Percentiles rank a stretch among this genome's conserved stretches.
These are phyloP conservation scores for Stegostoma tigrinum DNA, from an alignment of 2,113 vertebrate genomes.

Conservation along the genomic window DNA sequence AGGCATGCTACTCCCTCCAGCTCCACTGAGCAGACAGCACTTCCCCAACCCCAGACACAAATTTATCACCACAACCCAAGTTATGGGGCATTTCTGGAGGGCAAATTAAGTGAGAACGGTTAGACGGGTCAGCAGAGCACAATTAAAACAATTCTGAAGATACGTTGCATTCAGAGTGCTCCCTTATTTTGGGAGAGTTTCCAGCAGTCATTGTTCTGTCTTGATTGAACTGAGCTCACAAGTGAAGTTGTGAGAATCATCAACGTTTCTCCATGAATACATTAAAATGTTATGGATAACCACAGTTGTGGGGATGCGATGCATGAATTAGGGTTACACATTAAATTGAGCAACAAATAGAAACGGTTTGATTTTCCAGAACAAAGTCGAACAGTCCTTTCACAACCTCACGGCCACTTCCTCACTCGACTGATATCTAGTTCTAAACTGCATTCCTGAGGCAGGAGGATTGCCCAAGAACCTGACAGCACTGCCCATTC, in stretches of 20 bases:
- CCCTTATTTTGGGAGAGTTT: neutral
- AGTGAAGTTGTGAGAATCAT: neutral
- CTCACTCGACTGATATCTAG: neutral
- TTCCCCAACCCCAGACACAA: no score
- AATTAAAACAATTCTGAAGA: neutral
- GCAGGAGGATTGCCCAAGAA: neutral
- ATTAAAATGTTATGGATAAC: no score
- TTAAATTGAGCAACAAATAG: no score
- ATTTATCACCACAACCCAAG: no score
- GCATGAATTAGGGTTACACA: no score
- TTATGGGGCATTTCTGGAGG: no score
- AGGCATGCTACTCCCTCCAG: neutral
- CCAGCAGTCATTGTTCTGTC: neutral
- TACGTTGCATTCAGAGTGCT: no score
- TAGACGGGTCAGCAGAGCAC: no score
- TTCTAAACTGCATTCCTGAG: neutral
- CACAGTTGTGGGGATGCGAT: no score
- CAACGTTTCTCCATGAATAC: no score
- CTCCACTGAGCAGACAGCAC: neutral
- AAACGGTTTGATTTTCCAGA: neutral
- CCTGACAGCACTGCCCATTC: neutral
- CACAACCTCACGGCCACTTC: neutral
- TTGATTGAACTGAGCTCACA: neutral
- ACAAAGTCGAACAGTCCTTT: neutral
- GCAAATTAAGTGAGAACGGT: no score